Base-by-base conservation (phyloP, 2,888 invertebrate genomes). In the Yponomeuta malinellus region DNA sequence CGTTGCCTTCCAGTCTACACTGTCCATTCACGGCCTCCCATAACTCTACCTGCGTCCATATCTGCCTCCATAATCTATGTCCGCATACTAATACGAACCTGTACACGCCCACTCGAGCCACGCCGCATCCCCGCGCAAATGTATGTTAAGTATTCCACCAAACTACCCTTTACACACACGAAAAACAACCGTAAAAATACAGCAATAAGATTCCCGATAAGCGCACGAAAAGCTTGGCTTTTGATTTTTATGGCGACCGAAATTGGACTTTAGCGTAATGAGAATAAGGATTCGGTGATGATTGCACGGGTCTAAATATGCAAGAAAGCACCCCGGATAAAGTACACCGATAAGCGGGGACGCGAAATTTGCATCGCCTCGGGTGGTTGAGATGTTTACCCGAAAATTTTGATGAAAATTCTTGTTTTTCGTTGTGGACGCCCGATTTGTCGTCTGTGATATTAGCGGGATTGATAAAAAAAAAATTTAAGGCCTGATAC, bases 251-350 rank as follows among this genome's bases (percentile, higher is more conserved):
- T 33, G 31, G 8, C 31, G 31, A 29, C 9, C 65, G 29, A 65
- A 65, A 29, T 29, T 65, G 31, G 65, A 29, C 65, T 33, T 3
- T 65, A 31, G n/a, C 1, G 65, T 59, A 4, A 10, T 12, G 10
- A 23, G 10, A 10, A 29, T 31, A 29, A 65, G 65, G 33, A 10
- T 68, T 87, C 83, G 89, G 88, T 88, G 86, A 87, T 89, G 90
- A 12, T 59, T 5, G 15, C 4, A 43, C 43, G 52, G 12, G 52
- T 59, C 52, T 59, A 59, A 90, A 89, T 90, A 89, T 88, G 86
- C 88, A 84, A 87, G 87, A 88, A 89, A 87, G 87, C 86, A 87
- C 81, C 85, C 87, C 83, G 89, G 89, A 89, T 90, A 86, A 90
- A 89, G 87, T 89, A 85, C 84, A 84, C 76, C 85, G 88, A 90